A percentile compares a stretch with the other conserved stretches of the same genome.
These are phyloP conservation scores for Atractosteus spatula DNA, from an alignment of 2,113 vertebrate genomes.

Conservation along the genomic window DNA sequence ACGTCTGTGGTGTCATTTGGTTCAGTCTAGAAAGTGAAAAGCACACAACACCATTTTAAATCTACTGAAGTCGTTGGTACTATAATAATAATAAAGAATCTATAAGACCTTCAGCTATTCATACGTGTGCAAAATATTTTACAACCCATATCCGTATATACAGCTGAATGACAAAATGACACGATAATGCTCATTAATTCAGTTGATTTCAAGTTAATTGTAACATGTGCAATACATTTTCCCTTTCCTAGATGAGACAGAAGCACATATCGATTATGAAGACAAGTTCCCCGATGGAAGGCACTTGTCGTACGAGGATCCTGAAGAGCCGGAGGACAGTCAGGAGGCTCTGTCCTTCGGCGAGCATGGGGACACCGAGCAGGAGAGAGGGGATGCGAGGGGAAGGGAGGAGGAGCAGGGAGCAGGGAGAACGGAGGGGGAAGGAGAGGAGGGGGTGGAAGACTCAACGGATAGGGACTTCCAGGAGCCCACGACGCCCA, in stretches of 20 bases:
- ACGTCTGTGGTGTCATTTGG: too few species aligned
- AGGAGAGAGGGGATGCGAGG: conserved; percentile 24
- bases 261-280: conserved; percentile 85
- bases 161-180: too few species aligned
- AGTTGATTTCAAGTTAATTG: too few species aligned
- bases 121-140: too few species aligned
- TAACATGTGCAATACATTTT: not conserved
- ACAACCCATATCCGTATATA: too few species aligned
- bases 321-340: conserved; percentile 30
- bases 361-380: not conserved
- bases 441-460: conserved; percentile 37
- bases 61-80: too few species aligned
- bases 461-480: conserved; percentile 28
- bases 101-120: too few species aligned
- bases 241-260: conserved; percentile 65
- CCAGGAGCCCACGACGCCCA: conserved; percentile 41
- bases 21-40: too few species aligned
- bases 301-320: conserved; percentile 54
- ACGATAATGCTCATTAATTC: too few species aligned
- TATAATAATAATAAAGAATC: too few species aligned
- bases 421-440: conserved; percentile 27
- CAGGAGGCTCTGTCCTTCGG: conserved; percentile 42
- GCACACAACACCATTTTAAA: too few species aligned
- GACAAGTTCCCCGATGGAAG: conserved; percentile 80
- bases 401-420: conserved; percentile 26